phyloP scores from a whole-genome alignment of 2,888 invertebrate genomes.

The Lissonota sp. region DNA sequence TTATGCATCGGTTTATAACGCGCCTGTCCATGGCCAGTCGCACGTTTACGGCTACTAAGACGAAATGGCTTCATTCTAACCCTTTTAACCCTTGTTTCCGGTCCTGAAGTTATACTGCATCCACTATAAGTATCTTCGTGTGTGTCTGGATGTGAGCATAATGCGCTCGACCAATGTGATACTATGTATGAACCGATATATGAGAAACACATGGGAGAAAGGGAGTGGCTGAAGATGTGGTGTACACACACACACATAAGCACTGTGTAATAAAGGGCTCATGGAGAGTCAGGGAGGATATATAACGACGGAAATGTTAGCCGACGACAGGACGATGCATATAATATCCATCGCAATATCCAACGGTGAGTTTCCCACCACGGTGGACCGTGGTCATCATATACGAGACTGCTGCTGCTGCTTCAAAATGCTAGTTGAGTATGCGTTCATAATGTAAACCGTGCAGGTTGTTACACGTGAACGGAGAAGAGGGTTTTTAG shows the following conservation, averaged over 20 bases:
- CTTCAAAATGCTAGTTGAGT: slow-evolving; percentile 50
- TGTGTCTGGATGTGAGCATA: slow-evolving; percentile 19
- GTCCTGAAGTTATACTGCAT: neutral
- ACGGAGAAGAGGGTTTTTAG: neutral
- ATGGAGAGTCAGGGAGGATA: slow-evolving; percentile 18
- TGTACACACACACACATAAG: neutral
- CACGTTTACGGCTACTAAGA: neutral
- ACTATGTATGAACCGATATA: slow-evolving; percentile 13
- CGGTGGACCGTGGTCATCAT: slow-evolving; percentile 11
- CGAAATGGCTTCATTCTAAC: slow-evolving; percentile 25
- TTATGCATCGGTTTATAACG: slow-evolving; percentile 23
- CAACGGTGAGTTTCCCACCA: slow-evolving; percentile 18
- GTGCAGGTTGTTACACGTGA: slow-evolving; percentile 20
- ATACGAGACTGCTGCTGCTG: slow-evolving; percentile 35
- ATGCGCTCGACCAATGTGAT: slow-evolving; percentile 17
- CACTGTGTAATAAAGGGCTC: slow-evolving; percentile 22
- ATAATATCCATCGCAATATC: slow-evolving; percentile 15
- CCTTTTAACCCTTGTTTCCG: slow-evolving; percentile 40
- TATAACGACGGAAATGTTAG: slow-evolving; percentile 30
- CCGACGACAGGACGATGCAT: neutral
- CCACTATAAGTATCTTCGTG: neutral
- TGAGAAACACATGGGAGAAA: slow-evolving; percentile 7
- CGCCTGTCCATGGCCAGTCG: slow-evolving; percentile 29
- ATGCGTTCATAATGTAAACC: slow-evolving; percentile 45
- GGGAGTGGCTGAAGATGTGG: neutral